Percentiles rank a stretch among this genome's conserved stretches.
These are phyloP conservation scores for Serrognathus titanus DNA, from an alignment of 2,888 invertebrate genomes.

Conservation along the genomic window DNA sequence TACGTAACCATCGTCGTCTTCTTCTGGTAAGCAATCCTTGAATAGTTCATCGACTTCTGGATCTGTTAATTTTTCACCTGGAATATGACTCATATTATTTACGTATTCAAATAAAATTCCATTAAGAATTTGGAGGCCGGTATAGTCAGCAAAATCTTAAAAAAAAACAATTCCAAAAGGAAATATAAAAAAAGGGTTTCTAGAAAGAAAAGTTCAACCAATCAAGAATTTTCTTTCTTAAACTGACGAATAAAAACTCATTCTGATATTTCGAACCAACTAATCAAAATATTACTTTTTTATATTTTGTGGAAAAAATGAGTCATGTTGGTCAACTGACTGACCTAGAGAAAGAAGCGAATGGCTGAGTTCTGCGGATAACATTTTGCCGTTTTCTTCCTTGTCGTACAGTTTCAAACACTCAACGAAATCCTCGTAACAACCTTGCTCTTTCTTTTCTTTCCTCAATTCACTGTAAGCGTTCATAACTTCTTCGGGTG, in stretches of 20 bases:
- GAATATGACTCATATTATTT: constrained; percentile 20
- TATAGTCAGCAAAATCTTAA: background rate
- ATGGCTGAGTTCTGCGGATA: constrained; percentile 93
- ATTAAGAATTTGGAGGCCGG: background rate
- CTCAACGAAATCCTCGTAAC: constrained; percentile 98
- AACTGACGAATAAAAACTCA: too few species aligned
- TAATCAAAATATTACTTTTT: background rate
- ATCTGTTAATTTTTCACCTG: constrained; percentile 81
- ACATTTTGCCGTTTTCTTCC: constrained; percentile 92
- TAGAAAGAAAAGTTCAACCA: background rate
- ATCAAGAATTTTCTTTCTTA: too few species aligned
- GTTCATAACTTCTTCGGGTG: constrained; percentile 94
- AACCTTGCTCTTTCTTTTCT: constrained; percentile 87
- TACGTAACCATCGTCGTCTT: constrained; percentile 92
- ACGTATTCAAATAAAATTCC: too few species aligned
- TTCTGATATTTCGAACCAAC: too few species aligned
- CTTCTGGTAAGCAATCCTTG: constrained; percentile 83
- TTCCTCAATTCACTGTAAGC: constrained; percentile 90
- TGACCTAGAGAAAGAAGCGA: constrained; percentile 87
- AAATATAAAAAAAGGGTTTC: background rate
- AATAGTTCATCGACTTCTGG: constrained; percentile 73
- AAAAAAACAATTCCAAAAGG: background rate
- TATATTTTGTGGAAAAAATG: background rate
- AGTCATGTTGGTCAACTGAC: background rate
- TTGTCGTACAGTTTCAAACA: constrained; percentile 99